These are phyloP conservation scores for Scrobipalpa atriplicella DNA, from an alignment of 2,888 invertebrate species.

Conservation along the genomic window DNA sequence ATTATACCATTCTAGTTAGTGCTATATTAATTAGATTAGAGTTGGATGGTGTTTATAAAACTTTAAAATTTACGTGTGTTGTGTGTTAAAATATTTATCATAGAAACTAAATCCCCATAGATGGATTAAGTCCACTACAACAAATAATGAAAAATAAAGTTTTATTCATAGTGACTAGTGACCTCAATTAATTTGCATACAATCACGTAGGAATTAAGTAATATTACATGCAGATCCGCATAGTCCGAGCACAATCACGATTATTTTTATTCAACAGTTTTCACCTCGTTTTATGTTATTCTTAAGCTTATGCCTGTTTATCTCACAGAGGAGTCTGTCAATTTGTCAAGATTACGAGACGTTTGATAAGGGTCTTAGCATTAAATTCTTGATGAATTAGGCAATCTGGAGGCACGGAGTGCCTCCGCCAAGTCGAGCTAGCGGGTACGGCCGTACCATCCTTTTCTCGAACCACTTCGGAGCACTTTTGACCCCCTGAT, in stretches of 20 bases:
- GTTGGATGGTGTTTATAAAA: too few relatives aligned
- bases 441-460: too few relatives aligned
- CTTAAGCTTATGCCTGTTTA: background rate
- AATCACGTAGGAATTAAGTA: background rate
- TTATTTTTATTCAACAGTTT: background rate
- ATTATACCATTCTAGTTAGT: background rate
- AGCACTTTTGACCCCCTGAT: too few relatives aligned
- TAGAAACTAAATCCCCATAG: too few relatives aligned
- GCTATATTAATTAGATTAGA: background rate
- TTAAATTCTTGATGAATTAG: conserved; percentile 2
- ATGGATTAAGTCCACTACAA: too few relatives aligned
- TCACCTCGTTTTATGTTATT: background rate
- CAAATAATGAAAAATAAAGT: background rate
- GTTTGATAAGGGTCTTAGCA: conserved; percentile 7
- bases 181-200: background rate
- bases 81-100: too few relatives aligned
- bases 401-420: background rate
- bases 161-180: background rate
- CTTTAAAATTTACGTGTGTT: too few relatives aligned
- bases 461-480: too few relatives aligned
- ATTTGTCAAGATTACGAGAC: conserved; percentile 7
- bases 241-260: background rate
- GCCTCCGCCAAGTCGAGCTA: too few relatives aligned
- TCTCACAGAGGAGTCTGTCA: background rate
- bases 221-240: background rate